phyloP scores from a whole-genome alignment of 2,888 invertebrate species.

The Pyrochroa serraticornis region DNA sequence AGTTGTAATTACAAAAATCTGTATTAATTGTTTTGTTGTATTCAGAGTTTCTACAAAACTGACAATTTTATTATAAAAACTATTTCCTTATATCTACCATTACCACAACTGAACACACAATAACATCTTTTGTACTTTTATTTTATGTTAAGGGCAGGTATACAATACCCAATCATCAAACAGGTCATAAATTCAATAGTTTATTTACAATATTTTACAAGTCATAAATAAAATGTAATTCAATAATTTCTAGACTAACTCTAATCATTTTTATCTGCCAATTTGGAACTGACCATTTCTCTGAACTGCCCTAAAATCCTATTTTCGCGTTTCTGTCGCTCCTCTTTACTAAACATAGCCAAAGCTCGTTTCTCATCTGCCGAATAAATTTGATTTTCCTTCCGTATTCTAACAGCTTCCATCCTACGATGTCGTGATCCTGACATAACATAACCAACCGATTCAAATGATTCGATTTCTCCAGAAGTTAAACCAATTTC shows the following conservation, averaged over 20 bases:
- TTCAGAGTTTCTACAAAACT: too few relatives aligned
- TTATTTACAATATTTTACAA: too few relatives aligned
- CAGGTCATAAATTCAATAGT: too few relatives aligned
- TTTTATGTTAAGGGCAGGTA: too few relatives aligned
- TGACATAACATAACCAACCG: constrained; percentile 97
- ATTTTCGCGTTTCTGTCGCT: constrained; percentile 93
- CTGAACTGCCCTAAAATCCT: constrained; percentile 94
- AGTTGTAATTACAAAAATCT: too few relatives aligned
- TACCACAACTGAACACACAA: too few relatives aligned
- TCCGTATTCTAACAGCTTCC: constrained; percentile 99
- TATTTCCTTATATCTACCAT: too few relatives aligned
- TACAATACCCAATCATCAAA: too few relatives aligned
- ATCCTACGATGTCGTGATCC: constrained; percentile 89
- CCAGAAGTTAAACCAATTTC: constrained; percentile 97
- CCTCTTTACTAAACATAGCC: constrained; percentile 98
- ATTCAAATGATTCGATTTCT: constrained; percentile 91
- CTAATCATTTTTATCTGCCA: constrained; percentile 63
- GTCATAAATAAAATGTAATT: too few relatives aligned
- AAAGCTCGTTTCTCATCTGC: constrained; percentile 98
- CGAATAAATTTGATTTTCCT: constrained; percentile 99
- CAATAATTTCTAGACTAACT: not conserved
- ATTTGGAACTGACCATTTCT: constrained; percentile 80
- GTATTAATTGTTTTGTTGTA: too few relatives aligned
- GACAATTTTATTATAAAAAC: too few relatives aligned
- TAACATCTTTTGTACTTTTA: too few relatives aligned